Percentiles rank a stretch among this genome's conserved stretches.
phyloP scores from a whole-genome alignment of 2,113 vertebrate species.

The Seriola quinqueradiata region DNA sequence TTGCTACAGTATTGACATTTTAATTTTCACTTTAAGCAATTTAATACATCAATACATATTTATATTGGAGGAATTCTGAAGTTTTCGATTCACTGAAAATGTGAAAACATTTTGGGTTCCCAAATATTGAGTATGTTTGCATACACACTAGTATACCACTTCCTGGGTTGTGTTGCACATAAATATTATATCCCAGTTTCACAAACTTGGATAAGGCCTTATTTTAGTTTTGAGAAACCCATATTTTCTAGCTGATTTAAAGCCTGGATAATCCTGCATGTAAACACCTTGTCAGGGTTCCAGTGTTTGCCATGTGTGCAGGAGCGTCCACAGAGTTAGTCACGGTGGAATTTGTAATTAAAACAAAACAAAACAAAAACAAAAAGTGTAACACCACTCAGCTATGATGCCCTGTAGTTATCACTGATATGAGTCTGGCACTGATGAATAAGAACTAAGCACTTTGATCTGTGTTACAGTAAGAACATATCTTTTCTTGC shows the following conservation, averaged over 20 bases:
- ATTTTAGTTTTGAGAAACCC: not conserved
- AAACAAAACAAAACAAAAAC: not conserved
- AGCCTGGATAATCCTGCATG: not conserved
- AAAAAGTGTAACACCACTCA: not conserved
- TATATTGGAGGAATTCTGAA: too few species aligned
- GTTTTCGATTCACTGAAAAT: not conserved
- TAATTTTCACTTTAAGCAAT: too few species aligned
- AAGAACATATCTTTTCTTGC: not conserved
- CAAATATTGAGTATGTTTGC: too few species aligned
- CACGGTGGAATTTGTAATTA: not conserved
- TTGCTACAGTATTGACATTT: too few species aligned
- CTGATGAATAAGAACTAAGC: not conserved
- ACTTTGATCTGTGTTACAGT: not conserved
- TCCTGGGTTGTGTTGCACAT: not conserved
- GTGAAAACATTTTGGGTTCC: too few species aligned
- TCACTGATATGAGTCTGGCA: not conserved
- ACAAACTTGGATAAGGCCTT: not conserved
- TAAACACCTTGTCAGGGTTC: not conserved
- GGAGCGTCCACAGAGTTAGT: not conserved
- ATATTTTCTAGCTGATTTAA: not conserved
- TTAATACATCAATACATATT: too few species aligned
- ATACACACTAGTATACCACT: too few species aligned
- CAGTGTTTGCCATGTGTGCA: not conserved
- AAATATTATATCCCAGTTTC: not conserved
- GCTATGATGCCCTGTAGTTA: not conserved